Base-by-base conservation (phyloP, 2,888 invertebrate genomes). In the Agrotis segetum region DNA sequence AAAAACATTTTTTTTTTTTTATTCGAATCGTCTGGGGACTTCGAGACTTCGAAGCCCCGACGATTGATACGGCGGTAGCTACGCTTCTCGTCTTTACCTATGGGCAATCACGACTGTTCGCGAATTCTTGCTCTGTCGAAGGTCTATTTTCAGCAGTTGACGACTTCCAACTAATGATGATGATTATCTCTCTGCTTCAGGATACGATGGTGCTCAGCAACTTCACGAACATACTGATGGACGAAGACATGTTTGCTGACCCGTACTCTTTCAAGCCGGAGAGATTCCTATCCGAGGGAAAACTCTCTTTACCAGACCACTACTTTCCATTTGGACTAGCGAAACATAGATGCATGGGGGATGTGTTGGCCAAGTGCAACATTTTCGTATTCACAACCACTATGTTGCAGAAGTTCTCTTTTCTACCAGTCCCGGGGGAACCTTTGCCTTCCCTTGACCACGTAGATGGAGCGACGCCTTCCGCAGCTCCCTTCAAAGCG, bases 301-400 rank as follows among this genome's bases (percentile, higher is more conserved):
- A 97, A 79, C 91, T 97, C 1, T 90, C 93, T 40, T 88, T 97
- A 1, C 98, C 98, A 0, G 98, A 98, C 21, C 96, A 97, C 55
- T 98, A 97, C 88, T 96, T 98, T 82, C 98, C 98, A 0, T 98
- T 98, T 86, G 98, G 98, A 19, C 93, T 97, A 65, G 98, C 98
- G 0, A 98, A 97, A 84, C 98, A 98, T 88, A 97, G 98, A 65
- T 98, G 98, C 87, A 97, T 98, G 97, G 98, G 98, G 0, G 98
- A 98, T 88, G 91, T 94, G 0, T 83, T 96, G n/a, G 98, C 98
- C 0, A 97, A 97, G 85, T 98, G 98, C 84, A 98, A 98, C 87
- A 96, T 98, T 64, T 98, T 98, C 87, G 91, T 98, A 47, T 98
- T 98, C 85, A 97, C 97, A 0, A 97, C 98, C 0, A 96, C 97